phyloP scores from a whole-genome alignment of 1,140 invertebrate species.

The Oryzaephilus surinamensis region DNA sequence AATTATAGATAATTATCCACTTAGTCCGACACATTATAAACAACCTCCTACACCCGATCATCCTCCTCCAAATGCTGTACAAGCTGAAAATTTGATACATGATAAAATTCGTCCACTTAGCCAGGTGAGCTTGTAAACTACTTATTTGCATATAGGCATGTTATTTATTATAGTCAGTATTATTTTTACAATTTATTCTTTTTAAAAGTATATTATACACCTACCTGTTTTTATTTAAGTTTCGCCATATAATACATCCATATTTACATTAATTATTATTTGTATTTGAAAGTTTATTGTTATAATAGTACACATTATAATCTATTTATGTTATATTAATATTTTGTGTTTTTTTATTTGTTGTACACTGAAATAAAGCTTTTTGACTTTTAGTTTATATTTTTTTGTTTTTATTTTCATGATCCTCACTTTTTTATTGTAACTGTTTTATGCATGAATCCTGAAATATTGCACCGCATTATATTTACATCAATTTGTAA shows the following conservation, averaged over 20 bases:
- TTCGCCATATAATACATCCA: not conserved
- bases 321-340: constrained; percentile 9
- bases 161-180: constrained; percentile 4
- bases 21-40: constrained; percentile 78
- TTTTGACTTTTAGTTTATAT: constrained; percentile 12
- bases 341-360: constrained; percentile 3
- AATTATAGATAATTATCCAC: constrained; percentile 39
- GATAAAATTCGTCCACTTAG: constrained; percentile 80
- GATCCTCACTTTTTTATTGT: constrained; percentile 8
- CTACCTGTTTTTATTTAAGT: not conserved
- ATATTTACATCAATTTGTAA: not conserved
- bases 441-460: not conserved
- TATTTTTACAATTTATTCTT: constrained; percentile 3
- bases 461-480: not conserved
- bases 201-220: constrained; percentile 1
- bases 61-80: constrained; percentile 82
- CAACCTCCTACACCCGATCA: constrained; percentile 91
- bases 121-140: constrained; percentile 52
- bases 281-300: not conserved
- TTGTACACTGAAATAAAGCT: constrained; percentile 20
- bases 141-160: constrained; percentile 12
- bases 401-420: constrained; percentile 11
- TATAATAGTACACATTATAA: not conserved
- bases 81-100: constrained; percentile 81
- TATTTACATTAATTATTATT: constrained; percentile 3